These are phyloP conservation scores for Pseudorasbora parva DNA, from an alignment of 2,113 vertebrate species.

Conservation along the genomic window DNA sequence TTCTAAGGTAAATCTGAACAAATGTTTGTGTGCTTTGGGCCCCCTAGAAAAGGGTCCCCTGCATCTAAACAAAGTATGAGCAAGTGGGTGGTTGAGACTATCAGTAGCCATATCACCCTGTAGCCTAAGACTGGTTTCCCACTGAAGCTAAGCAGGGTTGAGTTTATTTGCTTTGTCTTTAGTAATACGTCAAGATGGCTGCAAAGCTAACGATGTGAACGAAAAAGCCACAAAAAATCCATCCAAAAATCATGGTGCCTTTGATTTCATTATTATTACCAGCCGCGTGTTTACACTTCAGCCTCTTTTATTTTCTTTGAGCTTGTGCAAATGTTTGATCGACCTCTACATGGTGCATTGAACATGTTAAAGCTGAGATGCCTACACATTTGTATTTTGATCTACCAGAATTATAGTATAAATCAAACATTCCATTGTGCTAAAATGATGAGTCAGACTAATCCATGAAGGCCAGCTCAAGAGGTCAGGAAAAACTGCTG, in stretches of 20 bases:
- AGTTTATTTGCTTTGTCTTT: neutral
- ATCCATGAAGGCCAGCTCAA: neutral
- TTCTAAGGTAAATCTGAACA: no score
- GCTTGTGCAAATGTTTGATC: constrained; percentile 5
- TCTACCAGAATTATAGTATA: neutral
- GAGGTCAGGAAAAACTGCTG: constrained; percentile 16
- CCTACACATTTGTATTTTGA: neutral
- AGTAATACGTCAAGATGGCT: neutral
- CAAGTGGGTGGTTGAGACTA: no score
- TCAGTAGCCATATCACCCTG: no score
- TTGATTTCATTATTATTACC: neutral
- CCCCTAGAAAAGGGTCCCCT: no score
- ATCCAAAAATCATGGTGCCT: neutral
- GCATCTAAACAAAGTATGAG: no score
- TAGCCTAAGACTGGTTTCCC: no score
- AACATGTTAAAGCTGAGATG: neutral
- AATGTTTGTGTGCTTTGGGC: no score
- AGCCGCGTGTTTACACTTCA: neutral
- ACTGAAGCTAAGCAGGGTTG: no score
- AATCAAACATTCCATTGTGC: neutral
- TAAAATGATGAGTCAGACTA: constrained; percentile 2
- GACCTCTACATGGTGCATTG: neutral
- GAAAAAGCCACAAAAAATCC: neutral
- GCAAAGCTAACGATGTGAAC: neutral
- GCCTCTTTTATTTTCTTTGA: neutral